phyloP scores from a whole-genome alignment of 2,888 invertebrate genomes.

The Phalera bucephala region DNA sequence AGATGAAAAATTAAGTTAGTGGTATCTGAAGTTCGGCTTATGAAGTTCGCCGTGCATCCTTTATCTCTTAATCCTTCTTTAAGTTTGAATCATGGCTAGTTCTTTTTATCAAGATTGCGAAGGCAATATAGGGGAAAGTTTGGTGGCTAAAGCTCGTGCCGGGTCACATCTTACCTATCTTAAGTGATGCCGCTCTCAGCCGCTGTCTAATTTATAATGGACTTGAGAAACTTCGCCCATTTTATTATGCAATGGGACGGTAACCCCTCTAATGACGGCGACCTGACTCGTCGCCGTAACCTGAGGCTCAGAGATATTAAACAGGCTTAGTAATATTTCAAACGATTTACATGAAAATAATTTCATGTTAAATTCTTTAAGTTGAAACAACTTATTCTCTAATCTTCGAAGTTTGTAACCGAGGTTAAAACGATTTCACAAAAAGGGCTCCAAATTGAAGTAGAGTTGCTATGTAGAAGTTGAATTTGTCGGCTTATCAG shows the following conservation, averaged over 20 bases:
- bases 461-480: background rate
- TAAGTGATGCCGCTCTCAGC: slow-evolving; percentile 79
- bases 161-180: slow-evolving; percentile 82
- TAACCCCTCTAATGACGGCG: slow-evolving; percentile 79
- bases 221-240: slow-evolving; percentile 82
- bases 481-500: background rate
- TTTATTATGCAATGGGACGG: slow-evolving; percentile 83
- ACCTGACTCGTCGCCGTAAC: slow-evolving; percentile 73
- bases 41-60: slow-evolving; percentile 56
- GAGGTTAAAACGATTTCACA: slow-evolving; percentile 4
- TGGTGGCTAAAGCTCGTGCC: slow-evolving; percentile 71
- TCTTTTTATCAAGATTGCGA: slow-evolving; percentile 79
- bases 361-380: slow-evolving; percentile 28
- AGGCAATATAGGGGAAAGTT: slow-evolving; percentile 73
- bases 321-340: slow-evolving; percentile 63
- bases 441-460: background rate
- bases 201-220: slow-evolving; percentile 83
- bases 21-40: slow-evolving; percentile 35
- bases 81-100: slow-evolving; percentile 77
- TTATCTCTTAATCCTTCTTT: slow-evolving; percentile 65
- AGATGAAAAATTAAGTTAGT: slow-evolving; percentile 33
- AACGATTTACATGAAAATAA: slow-evolving; percentile 54
- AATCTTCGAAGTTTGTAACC: slow-evolving; percentile 15
- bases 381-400: slow-evolving; percentile 9
- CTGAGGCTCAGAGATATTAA: slow-evolving; percentile 71